phyloP scores from a whole-genome alignment of 2,797 vertebrate species.

The Ptychobarbus kaznakovi region DNA sequence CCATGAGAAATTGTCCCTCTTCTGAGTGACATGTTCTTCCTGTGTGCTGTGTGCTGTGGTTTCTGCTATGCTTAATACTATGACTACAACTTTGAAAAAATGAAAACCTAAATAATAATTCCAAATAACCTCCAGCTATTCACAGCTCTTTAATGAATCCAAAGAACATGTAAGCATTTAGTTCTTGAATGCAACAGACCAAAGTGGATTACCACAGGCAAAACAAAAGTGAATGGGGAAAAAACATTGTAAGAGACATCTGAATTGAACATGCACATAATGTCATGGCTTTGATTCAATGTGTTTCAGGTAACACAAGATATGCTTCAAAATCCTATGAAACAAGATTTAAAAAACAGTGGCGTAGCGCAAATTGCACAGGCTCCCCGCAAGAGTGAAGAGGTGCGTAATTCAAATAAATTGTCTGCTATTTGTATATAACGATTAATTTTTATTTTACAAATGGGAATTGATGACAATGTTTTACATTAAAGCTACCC shows the following conservation, averaged over 20 bases:
- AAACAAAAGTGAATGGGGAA: background rate
- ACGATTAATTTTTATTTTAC: too few relatives aligned
- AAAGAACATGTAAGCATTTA: background rate
- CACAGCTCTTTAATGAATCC: background rate
- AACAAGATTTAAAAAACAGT: background rate
- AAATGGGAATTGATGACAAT: too few relatives aligned
- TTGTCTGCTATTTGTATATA: too few relatives aligned
- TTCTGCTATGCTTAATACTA: slow-evolving; percentile 4
- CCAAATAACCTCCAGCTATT: background rate
- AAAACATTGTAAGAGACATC: background rate
- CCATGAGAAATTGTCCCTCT: too few relatives aligned
- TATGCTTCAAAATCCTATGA: background rate
- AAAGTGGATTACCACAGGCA: background rate
- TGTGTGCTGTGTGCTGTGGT: background rate
- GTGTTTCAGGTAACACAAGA: background rate
- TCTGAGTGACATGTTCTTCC: slow-evolving; percentile 3
- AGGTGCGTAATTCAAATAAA: too few relatives aligned
- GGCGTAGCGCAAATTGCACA: too few relatives aligned
- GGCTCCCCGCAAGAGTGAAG: too few relatives aligned
- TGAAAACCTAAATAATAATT: background rate
- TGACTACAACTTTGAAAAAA: background rate
- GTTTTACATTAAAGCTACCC: too few relatives aligned
- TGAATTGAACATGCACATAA: background rate
- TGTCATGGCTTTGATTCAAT: background rate
- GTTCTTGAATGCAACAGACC: background rate